Evolutionary conservation across 2,113 vertebrate species (phyloP).

Genomic region (Cyanoramphus novaezelandiae): DNA sequence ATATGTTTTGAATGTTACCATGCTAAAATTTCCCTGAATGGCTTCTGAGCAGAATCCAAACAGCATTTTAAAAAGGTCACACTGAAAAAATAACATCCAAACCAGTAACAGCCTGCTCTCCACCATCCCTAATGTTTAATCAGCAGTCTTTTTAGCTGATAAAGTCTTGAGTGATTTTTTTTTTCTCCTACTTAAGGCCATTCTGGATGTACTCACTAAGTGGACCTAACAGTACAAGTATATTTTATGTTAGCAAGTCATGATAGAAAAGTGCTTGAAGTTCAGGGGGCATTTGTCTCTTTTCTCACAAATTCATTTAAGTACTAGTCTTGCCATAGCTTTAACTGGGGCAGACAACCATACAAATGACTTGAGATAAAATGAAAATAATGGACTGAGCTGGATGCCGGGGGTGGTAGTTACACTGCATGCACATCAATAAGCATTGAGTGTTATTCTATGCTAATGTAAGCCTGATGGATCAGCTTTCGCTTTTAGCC

Average conservation of each 20-base stretch:
- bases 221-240: constrained; percentile 68
- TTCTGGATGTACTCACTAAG: constrained; percentile 70
- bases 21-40: constrained; percentile 50
- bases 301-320: constrained; percentile 82
- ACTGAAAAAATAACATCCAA: constrained; percentile 39
- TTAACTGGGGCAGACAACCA: constrained; percentile 83
- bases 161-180: constrained; percentile 71
- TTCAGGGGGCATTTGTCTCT: constrained; percentile 86
- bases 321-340: constrained; percentile 78
- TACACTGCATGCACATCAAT: constrained; percentile 83
- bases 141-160: constrained; percentile 69
- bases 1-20: constrained; percentile 20
- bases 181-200: constrained; percentile 50
- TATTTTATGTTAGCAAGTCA: constrained; percentile 77
- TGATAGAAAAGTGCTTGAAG: constrained; percentile 82
- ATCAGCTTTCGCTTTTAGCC: constrained; percentile 90
- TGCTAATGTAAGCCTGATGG: constrained; percentile 96
- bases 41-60: constrained; percentile 60
- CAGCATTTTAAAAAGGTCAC: constrained; percentile 60
- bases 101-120: not conserved
- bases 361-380: constrained; percentile 87
- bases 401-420: constrained; percentile 79
- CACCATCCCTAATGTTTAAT: constrained; percentile 62
- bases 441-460: constrained; percentile 87
- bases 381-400: constrained; percentile 86